Evolutionary conservation across 2,113 vertebrate species (phyloP).

Genomic region (Anoplopoma fimbria): DNA sequence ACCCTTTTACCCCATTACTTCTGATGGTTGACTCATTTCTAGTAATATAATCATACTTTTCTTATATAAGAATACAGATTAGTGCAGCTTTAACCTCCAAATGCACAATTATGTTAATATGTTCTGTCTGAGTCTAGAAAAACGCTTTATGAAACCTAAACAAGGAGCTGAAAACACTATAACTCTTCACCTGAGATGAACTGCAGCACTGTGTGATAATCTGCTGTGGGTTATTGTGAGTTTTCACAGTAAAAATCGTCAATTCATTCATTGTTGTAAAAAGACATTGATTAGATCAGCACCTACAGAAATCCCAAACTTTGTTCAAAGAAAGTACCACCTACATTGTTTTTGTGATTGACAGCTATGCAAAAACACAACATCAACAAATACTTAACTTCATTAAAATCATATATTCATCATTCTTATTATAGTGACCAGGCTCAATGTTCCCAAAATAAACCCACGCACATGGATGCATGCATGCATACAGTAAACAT

Average conservation of each 20-base stretch:
- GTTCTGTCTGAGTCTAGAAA: not conserved
- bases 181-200: not conserved
- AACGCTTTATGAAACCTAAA: not conserved
- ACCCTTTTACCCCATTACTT: not conserved
- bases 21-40: not conserved
- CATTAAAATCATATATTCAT: not conserved
- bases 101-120: not conserved
- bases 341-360: not conserved
- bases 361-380: not conserved
- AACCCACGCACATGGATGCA: slow-evolving; percentile 55
- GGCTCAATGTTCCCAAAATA: slow-evolving; percentile 33
- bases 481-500: slow-evolving; percentile 65
- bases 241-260: not conserved
- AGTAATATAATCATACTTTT: slow-evolving; percentile 6
- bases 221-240: not conserved
- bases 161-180: not conserved
- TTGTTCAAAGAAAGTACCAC: not conserved
- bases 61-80: not conserved
- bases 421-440: slow-evolving; percentile 13
- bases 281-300: not conserved
- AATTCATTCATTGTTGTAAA: not conserved
- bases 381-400: not conserved
- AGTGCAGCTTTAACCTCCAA: not conserved
- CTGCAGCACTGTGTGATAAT: not conserved
- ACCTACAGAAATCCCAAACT: not conserved